A percentile compares a stretch with the other conserved stretches of the same genome.
Conservation (phyloP, 2,888 invertebrate species). For the Aspidiotus destructor region DNA sequence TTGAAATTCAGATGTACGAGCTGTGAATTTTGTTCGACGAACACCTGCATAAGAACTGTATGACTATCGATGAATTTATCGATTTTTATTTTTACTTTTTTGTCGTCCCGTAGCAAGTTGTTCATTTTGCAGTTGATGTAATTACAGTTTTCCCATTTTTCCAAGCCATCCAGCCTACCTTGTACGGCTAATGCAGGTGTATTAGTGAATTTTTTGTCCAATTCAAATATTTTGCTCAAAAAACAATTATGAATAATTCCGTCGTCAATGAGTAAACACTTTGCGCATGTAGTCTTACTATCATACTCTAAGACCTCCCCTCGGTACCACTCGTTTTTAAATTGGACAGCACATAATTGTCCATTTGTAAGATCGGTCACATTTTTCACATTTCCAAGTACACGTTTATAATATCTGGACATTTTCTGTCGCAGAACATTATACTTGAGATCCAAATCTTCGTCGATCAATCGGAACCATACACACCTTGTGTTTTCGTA, state of each 20-base stretch:
- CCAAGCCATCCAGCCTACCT: conserved; percentile 8
- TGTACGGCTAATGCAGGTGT: conserved; percentile 6
- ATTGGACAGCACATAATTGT: conserved; percentile 8
- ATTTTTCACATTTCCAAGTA: neutral
- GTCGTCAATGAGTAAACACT: conserved; percentile 9
- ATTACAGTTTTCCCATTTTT: neutral
- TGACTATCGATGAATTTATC: neutral
- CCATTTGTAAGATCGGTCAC: neutral
- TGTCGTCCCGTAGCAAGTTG: neutral
- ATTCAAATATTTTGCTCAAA: neutral
- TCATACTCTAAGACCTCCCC: neutral
- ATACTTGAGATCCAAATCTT: conserved; percentile 9
- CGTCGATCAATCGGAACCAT: conserved; percentile 20
- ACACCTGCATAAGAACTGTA: neutral
- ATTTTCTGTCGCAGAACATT: neutral
- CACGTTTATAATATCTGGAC: conserved; percentile 10
- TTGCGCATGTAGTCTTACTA: neutral
- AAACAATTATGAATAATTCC: neutral
- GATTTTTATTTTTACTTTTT: neutral
- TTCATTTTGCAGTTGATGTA: conserved; percentile 9
- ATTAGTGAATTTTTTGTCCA: conserved; percentile 24
- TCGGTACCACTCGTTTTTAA: conserved; percentile 1
- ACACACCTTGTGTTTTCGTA: neutral
- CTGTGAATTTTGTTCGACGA: neutral
- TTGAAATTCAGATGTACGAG: conserved; percentile 11